Conservation (phyloP, 2,888 invertebrate genomes). For the Nemotelus nigrinus region DNA sequence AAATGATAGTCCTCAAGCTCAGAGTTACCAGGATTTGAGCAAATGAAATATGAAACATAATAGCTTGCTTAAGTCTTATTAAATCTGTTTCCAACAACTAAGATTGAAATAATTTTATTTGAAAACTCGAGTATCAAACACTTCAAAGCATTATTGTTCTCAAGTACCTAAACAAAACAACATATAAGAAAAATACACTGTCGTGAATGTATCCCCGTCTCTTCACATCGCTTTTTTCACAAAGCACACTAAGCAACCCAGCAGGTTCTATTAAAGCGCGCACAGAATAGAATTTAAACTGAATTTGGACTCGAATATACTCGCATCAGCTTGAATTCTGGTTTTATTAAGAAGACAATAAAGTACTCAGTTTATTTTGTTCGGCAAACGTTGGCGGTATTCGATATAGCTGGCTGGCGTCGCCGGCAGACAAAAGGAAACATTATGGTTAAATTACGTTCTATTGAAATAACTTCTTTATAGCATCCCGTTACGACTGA, state of each 20-base stretch:
- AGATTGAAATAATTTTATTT: no score
- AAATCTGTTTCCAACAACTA: no score
- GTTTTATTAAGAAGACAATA: conserved; percentile 32
- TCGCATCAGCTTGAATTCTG: conserved; percentile 15
- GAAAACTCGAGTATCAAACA: background rate
- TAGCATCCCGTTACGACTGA: background rate
- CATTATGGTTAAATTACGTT: conserved; percentile 20
- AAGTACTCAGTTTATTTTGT: conserved; percentile 24
- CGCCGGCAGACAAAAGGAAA: conserved; percentile 8
- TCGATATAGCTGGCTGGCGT: background rate
- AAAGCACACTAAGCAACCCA: no score
- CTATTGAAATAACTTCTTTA: conserved; percentile 16
- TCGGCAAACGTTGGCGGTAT: conserved; percentile 10
- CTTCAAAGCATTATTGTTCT: background rate
- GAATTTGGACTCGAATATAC: background rate
- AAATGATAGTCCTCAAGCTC: no score
- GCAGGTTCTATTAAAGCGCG: background rate
- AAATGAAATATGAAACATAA: no score
- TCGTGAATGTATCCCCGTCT: background rate
- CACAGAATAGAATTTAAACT: conserved; percentile 24
- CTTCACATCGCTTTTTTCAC: background rate
- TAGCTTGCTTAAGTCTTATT: no score
- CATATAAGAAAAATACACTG: conserved; percentile 19
- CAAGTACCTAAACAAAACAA: background rate
- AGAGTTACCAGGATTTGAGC: no score